Conservation (phyloP, 2,888 invertebrate species). For the Trichacis sp. region DNA sequence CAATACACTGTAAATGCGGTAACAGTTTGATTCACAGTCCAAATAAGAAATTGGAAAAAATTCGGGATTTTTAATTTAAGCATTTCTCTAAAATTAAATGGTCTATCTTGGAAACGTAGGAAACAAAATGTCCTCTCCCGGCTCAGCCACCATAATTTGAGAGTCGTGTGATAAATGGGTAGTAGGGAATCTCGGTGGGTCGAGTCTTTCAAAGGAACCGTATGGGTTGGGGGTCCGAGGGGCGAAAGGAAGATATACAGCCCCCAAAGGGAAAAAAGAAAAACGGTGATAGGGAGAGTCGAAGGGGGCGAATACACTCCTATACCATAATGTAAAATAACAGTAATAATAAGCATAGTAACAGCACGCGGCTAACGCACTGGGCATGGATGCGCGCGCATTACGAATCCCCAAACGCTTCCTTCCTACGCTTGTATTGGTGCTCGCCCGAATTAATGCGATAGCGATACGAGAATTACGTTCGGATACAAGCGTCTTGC, state of each 20-base stretch:
- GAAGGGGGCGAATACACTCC: constrained; percentile 38
- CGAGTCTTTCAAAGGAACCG: constrained; percentile 44
- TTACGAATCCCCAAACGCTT: no score
- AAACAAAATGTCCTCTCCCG: constrained; percentile 67
- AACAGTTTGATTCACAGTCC: no score
- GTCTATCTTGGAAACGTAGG: constrained; percentile 51
- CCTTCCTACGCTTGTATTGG: not conserved
- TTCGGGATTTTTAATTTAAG: no score
- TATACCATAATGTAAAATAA: constrained; percentile 50
- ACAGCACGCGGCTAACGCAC: constrained; percentile 46
- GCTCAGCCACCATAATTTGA: constrained; percentile 65
- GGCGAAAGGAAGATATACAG: constrained; percentile 17
- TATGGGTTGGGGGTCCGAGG: not conserved
- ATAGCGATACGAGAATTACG: no score
- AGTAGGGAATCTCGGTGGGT: constrained; percentile 32
- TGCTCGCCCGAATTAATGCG: not conserved
- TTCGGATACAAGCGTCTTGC: no score
- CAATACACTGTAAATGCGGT: no score
- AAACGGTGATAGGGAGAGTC: constrained; percentile 37
- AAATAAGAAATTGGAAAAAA: no score
- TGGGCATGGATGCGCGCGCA: not conserved
- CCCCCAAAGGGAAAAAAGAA: constrained; percentile 23
- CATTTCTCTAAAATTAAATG: no score
- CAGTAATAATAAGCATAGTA: constrained; percentile 55
- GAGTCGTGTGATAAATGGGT: constrained; percentile 41